Evolutionary conservation across 1,140 invertebrate species (phyloP), one percentile per base, ranked within the genome.

Genomic region (Drosophila hydei): DNA sequence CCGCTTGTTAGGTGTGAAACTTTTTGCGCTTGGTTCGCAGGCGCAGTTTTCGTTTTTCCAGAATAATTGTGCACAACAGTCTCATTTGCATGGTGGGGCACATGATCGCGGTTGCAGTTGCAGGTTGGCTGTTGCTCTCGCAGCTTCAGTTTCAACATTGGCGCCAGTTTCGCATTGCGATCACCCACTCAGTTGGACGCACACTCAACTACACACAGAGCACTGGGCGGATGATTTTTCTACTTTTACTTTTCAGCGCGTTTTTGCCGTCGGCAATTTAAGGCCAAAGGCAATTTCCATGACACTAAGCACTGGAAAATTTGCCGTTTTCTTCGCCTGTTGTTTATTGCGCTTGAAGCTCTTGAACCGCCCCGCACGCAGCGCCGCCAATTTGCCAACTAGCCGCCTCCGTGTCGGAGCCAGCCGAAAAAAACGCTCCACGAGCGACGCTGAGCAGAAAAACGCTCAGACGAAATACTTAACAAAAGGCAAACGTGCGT

Each of bases 11-110:
- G 73, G 89, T 90, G 43, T 74, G 81, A 40, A 77, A 72, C 88
- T 91, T 91, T 91, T 91, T 91, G 38, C 90, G 72, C 52, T 90
- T 91, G 38, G 89, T 79, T 69, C 83, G 65, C 6, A 77, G 75
- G 27, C 89, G 90, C 47, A 85, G 58, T 74, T 91, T 90, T 40
- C 77, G 77, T 69, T 91, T 91, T 59, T 85, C 90, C 69, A 91
- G 76, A 64, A 91, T 90, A 54, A 84, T 89, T 70, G 76, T 81
- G 68, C 62, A 72, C 69, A 85, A 72, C 62, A 90, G 73, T 75
- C 90, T 79, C 54, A 74, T 58, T 73, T 69, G 75, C 56, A 58
- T 90, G 79, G 88, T 62, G 80, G 79, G 73, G 75, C 78, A 88
- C 89, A 91, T 91, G 80, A 87, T 91, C 73, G 84, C 72, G 71